A percentile compares a stretch with the other conserved stretches of the same genome.
Conservation (phyloP, 2,888 invertebrate species). For the Ctena decussata region DNA sequence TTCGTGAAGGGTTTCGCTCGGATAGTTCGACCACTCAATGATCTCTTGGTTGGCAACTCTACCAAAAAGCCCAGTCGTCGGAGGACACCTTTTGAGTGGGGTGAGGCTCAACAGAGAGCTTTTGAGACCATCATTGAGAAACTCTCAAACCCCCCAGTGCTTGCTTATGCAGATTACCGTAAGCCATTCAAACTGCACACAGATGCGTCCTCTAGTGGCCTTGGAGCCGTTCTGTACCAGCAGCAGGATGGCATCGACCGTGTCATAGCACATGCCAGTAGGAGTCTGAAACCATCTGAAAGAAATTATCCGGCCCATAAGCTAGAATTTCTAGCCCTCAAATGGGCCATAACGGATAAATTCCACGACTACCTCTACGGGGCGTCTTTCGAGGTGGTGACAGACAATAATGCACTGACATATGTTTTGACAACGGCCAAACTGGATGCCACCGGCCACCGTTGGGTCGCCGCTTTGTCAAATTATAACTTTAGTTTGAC, state of each 20-base stretch:
- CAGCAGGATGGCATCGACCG: background rate
- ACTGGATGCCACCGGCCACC: background rate
- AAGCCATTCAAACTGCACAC: background rate
- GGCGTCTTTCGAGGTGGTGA: background rate
- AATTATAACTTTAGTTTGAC: background rate
- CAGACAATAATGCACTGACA: background rate
- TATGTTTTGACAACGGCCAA: background rate
- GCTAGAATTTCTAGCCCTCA: background rate
- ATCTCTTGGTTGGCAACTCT: background rate
- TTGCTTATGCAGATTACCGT: background rate
- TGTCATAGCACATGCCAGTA: too few relatives aligned
- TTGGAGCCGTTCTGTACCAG: background rate
- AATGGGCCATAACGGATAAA: background rate
- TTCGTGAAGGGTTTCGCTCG: slow-evolving; percentile 10
- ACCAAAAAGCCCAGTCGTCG: background rate
- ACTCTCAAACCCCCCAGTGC: background rate
- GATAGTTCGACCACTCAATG: too few relatives aligned
- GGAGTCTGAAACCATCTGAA: background rate
- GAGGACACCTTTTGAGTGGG: background rate
- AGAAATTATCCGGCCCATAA: background rate
- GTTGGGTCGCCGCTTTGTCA: background rate
- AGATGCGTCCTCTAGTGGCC: background rate
- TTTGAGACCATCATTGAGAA: background rate
- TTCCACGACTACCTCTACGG: background rate
- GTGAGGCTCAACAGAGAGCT: background rate